Percentiles rank a stretch among this genome's conserved stretches.
phyloP scores from a whole-genome alignment of 2,113 vertebrate genomes.

The Indri indri region DNA sequence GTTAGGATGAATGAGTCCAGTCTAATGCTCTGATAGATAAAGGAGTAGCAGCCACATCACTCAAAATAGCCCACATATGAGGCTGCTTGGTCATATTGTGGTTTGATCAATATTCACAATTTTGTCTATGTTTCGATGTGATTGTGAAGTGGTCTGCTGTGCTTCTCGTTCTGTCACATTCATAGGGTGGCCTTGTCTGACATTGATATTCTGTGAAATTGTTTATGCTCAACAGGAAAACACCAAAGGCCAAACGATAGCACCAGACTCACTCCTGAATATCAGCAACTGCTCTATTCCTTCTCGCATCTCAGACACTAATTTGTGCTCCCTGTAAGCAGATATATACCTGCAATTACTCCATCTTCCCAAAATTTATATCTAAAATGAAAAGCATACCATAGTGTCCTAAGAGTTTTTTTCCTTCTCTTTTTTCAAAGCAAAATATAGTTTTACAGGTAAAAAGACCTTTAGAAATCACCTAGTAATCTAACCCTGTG shows the following conservation, averaged over 20 bases:
- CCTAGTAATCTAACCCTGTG: not conserved
- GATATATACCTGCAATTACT: too few relatives aligned
- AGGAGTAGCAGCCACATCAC: not conserved
- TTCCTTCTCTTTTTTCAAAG: not conserved
- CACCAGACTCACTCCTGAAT: fast-evolving
- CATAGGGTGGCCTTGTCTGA: too few relatives aligned
- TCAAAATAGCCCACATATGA: not conserved
- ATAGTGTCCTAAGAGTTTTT: not conserved
- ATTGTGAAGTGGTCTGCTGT: too few relatives aligned
- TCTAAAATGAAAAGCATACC: not conserved
- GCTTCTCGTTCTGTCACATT: too few relatives aligned
- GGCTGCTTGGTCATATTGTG: too few relatives aligned
- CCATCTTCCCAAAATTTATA: not conserved
- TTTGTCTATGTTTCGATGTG: not conserved
- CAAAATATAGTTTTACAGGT: not conserved
- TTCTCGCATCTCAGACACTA: too few relatives aligned
- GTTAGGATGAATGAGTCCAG: not conserved
- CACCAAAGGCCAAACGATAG: not conserved
- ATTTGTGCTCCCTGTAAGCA: not conserved
- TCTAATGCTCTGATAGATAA: not conserved
- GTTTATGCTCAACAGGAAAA: not conserved
- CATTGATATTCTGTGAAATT: not conserved
- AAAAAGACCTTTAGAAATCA: not conserved
- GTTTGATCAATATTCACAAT: not conserved
- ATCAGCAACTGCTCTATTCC: not conserved